A percentile compares a stretch with the other conserved stretches of the same genome.
phyloP scores from a whole-genome alignment of 1,140 invertebrate genomes.

The Alviniconcha marisindica region DNA sequence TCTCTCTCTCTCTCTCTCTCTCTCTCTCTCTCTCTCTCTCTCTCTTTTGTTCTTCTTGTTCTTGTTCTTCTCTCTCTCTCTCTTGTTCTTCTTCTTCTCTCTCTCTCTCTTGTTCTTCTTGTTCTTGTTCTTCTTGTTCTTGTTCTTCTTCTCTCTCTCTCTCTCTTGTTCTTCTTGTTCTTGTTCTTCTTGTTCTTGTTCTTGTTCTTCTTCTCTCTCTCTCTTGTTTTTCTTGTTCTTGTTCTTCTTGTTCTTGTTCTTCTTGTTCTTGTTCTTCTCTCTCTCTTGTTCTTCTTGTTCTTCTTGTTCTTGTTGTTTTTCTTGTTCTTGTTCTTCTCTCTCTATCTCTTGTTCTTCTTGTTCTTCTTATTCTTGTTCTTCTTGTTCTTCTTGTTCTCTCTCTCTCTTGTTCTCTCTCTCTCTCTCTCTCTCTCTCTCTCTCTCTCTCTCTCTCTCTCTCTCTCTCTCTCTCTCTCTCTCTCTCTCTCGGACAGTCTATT shows the following conservation, averaged over 20 bases:
- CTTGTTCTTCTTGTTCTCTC: not conserved
- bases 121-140: too few species aligned
- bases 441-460: not conserved
- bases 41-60: too few species aligned
- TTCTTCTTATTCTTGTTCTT: not conserved
- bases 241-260: not conserved
- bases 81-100: not conserved
- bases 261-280: constrained; percentile 19
- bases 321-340: not conserved
- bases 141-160: not conserved
- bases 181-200: too few species aligned
- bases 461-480: not conserved
- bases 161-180: constrained; percentile 30
- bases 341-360: not conserved
- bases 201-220: constrained; percentile 11
- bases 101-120: constrained; percentile 3
- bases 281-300: not conserved
- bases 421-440: not conserved
- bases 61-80: constrained; percentile 31
- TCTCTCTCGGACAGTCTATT: not conserved
- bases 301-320: not conserved
- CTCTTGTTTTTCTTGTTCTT: not conserved
- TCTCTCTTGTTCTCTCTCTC: not conserved
- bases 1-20: not conserved
- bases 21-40: not conserved